A percentile compares a stretch with the other conserved stretches of the same genome.
Evolutionary conservation across 2,888 invertebrate genomes (phyloP).

Genomic region (Metellina segmentata): DNA sequence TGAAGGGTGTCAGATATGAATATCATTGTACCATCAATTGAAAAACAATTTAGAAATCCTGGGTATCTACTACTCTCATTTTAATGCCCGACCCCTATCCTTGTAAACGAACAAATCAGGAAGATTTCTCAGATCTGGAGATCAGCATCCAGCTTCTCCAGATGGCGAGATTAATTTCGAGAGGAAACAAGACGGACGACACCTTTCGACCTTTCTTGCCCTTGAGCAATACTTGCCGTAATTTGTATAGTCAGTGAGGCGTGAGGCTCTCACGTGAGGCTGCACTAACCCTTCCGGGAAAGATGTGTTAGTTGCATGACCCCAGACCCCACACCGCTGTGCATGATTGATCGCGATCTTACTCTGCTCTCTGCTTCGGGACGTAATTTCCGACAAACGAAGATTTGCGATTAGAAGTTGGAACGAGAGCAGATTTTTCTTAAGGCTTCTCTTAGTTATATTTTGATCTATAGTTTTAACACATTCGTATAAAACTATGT

Average conservation of each 20-base stretch:
- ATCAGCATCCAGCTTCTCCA: conserved; percentile 16
- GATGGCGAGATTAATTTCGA: conserved; percentile 30
- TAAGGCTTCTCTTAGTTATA: too few species aligned
- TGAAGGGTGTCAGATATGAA: too few species aligned
- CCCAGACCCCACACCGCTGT: background rate
- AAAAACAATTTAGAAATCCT: too few species aligned
- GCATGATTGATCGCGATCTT: conserved; percentile 37
- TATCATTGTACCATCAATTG: too few species aligned
- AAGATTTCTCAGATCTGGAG: background rate
- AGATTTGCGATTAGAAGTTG: background rate
- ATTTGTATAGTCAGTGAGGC: conserved; percentile 45
- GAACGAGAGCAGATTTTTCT: background rate
- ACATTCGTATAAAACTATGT: too few species aligned
- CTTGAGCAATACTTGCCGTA: conserved; percentile 20
- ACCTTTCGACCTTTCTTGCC: conserved; percentile 18
- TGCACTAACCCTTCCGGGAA: background rate
- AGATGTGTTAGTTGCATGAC: background rate
- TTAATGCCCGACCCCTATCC: background rate
- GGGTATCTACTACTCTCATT: too few species aligned
- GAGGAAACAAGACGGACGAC: conserved; percentile 32
- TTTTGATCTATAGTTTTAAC: too few species aligned
- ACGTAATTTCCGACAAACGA: conserved; percentile 29
- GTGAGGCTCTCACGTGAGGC: background rate
- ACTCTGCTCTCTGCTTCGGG: background rate
- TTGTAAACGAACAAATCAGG: background rate